Conservation (phyloP, 2,888 invertebrate species). For the Yponomeuta malinellus region DNA sequence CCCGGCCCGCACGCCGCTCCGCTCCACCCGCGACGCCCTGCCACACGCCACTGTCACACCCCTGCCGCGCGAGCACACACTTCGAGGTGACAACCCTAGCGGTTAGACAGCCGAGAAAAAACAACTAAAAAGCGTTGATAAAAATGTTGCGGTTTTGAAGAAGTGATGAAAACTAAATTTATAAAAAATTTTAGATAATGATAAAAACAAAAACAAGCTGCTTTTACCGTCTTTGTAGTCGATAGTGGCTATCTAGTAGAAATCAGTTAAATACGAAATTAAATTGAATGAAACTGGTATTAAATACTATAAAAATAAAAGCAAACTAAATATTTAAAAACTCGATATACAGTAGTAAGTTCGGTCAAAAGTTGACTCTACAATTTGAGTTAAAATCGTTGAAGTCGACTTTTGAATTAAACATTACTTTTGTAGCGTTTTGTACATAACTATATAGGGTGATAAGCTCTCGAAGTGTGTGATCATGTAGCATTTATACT, state of each 20-base stretch:
- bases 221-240: too few species aligned
- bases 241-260: too few species aligned
- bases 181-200: too few species aligned
- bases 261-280: too few species aligned
- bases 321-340: background rate
- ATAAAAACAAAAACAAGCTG: too few species aligned
- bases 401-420: background rate
- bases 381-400: background rate
- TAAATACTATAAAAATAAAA: background rate
- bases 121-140: too few species aligned
- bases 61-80: slow-evolving; percentile 31
- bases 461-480: slow-evolving; percentile 61
- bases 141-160: background rate
- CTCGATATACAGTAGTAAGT: background rate
- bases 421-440: background rate
- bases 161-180: background rate
- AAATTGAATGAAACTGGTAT: background rate
- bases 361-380: background rate
- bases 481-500: slow-evolving; percentile 51
- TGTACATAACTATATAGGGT: background rate
- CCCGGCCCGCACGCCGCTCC: slow-evolving; percentile 50
- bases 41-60: slow-evolving; percentile 36
- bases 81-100: slow-evolving; percentile 18
- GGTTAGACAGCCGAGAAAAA: background rate
- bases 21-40: slow-evolving; percentile 38